Base-by-base conservation (phyloP, 2,797 vertebrate genomes). In the Rhynchonycteris naso region DNA sequence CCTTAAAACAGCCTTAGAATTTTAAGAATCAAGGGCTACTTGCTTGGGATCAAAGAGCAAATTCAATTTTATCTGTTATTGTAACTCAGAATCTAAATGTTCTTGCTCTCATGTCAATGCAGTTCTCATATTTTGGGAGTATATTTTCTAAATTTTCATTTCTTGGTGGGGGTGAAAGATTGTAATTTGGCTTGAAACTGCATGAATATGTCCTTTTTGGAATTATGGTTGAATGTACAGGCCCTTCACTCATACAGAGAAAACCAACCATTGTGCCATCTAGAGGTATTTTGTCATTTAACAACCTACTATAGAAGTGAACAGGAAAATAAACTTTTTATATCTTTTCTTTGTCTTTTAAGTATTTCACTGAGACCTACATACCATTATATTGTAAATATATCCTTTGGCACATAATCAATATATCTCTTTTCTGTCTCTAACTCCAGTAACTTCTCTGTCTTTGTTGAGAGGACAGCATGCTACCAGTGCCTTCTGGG, bases 241-340 rank as follows among this genome's bases (percentile, higher is more conserved):
- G 4, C 28, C 56, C n/a, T 94, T 63, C 16, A 33, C 61, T 52
- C 76, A 71, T 4, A 4, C 35, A 65, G 12, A 94, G 50, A 92
- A 94, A 71, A 68, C 22, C 43, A 90, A 65, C 4, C 58, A 43
- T 22, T 85, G 52, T 59, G 72, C 59, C 58, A 35, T 7, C 3
- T 6, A 50, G 22, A 90, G 6, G 5, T 56, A 61, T 58, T 86
- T 92, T 94, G n/a, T 96, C 56, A 90, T 28, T 66, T 95, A 82
- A 90, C 58, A 83, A 54, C 13, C 33, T 66, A 91, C 18, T n/a
- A 8, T 47, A 80, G 16, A 91, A 91, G 35, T n/a, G 95, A 97
- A 82, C 35, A 96, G 92, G 58, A 96, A 93, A 79, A 5, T 50
- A 91, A 84, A 84, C 63, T 83, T 85, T 93, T 93, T 30, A 68